Percentiles rank a stretch among this genome's conserved stretches.
Conservation (phyloP, 2,888 invertebrate genomes). For the Drosophila quinaria region DNA sequence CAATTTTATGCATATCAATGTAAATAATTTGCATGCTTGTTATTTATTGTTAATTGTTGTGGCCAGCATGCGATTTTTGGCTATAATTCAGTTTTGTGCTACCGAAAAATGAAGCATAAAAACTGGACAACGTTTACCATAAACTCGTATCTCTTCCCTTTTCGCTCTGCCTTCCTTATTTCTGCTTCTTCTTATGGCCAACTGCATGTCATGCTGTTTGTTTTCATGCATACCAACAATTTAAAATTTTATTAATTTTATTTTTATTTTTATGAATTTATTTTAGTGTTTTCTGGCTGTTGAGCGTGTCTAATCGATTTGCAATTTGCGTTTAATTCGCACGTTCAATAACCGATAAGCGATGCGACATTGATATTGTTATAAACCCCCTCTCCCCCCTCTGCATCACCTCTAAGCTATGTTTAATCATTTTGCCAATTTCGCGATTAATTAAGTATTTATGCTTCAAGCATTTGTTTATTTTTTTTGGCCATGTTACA, state of each 20-base stretch:
- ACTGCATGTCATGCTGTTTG: slow-evolving; percentile 43
- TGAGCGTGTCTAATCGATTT: slow-evolving; percentile 69
- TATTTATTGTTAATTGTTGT: slow-evolving; percentile 48
- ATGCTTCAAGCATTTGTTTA: slow-evolving; percentile 44
- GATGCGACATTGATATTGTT: slow-evolving; percentile 63
- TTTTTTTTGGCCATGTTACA: slow-evolving; percentile 57
- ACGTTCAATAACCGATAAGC: slow-evolving; percentile 70
- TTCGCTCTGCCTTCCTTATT: slow-evolving; percentile 32
- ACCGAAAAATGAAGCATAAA: slow-evolving; percentile 44
- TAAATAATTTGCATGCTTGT: slow-evolving; percentile 63
- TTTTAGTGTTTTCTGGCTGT: slow-evolving; percentile 32
- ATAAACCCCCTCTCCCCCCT: neutral
- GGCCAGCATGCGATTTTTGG: slow-evolving; percentile 19
- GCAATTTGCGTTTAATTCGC: slow-evolving; percentile 48
- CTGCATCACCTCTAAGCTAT: neutral
- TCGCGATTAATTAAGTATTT: slow-evolving; percentile 45
- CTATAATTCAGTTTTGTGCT: slow-evolving; percentile 33
- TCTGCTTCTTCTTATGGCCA: slow-evolving; percentile 12
- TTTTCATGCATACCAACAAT: slow-evolving; percentile 53
- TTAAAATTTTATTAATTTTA: slow-evolving; percentile 56
- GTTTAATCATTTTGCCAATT: slow-evolving; percentile 47
- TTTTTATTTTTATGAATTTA: slow-evolving; percentile 58
- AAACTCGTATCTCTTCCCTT: slow-evolving; percentile 5
- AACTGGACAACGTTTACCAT: neutral
- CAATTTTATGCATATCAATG: slow-evolving; percentile 67